phyloP scores from a whole-genome alignment of 1,140 invertebrate genomes.

The Acromyrmex echinatior region DNA sequence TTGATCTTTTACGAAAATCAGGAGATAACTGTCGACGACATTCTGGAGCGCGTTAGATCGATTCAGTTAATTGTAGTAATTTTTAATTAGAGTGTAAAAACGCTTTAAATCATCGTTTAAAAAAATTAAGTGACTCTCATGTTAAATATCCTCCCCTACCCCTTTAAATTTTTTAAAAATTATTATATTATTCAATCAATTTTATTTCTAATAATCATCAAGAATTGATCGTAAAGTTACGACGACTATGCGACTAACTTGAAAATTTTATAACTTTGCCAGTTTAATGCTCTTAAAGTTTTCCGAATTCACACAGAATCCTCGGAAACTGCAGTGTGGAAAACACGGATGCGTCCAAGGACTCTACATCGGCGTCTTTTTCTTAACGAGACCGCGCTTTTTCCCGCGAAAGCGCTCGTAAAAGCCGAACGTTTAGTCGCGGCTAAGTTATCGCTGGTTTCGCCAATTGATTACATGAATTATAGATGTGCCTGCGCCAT shows the following conservation, averaged over 20 bases:
- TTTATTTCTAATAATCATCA: background rate
- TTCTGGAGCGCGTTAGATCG: too few relatives aligned
- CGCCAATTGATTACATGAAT: slow-evolving; percentile 80
- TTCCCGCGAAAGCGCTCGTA: slow-evolving; percentile 68
- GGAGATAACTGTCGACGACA: too few relatives aligned
- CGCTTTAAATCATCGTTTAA: too few relatives aligned
- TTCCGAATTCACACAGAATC: background rate
- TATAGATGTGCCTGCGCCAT: slow-evolving; percentile 71
- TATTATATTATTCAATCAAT: background rate
- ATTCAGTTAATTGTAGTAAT: too few relatives aligned
- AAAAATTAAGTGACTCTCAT: too few relatives aligned
- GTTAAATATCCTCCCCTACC: background rate
- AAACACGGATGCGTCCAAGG: background rate
- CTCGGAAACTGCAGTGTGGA: slow-evolving; percentile 6
- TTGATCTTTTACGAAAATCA: too few relatives aligned
- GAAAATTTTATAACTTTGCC: background rate
- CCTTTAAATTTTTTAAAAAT: background rate
- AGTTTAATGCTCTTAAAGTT: background rate
- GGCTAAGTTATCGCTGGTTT: slow-evolving; percentile 75
- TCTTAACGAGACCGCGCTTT: slow-evolving; percentile 22
- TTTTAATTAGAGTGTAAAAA: too few relatives aligned
- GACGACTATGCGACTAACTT: background rate
- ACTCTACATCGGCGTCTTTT: slow-evolving; percentile 11
- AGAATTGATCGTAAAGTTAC: background rate
- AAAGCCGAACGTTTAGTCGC: slow-evolving; percentile 64